A percentile compares a stretch with the other conserved stretches of the same genome.
phyloP scores from a whole-genome alignment of 2,797 vertebrate species.

The Lophura swinhoii region DNA sequence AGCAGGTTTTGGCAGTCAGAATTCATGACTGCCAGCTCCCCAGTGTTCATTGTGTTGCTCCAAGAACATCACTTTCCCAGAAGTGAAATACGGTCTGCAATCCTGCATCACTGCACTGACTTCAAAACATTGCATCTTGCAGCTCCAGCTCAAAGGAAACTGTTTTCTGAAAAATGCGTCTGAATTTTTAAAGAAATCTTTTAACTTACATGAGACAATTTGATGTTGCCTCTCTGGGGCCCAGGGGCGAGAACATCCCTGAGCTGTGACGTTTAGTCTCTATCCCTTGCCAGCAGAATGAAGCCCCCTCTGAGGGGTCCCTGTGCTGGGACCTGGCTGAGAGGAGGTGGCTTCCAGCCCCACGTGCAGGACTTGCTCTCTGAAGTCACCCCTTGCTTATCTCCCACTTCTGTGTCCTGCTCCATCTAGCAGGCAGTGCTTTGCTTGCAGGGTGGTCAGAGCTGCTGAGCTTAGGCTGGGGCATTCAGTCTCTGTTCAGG shows the following conservation, averaged over 20 bases:
- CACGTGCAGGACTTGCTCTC: neutral
- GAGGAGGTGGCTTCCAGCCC: neutral
- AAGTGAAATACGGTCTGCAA: neutral
- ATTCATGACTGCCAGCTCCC: neutral
- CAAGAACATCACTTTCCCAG: neutral
- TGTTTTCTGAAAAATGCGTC: neutral
- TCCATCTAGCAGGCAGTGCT: neutral
- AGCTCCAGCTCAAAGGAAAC: neutral
- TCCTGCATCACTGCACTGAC: slow-evolving; percentile 19
- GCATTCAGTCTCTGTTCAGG: neutral
- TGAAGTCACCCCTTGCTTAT: neutral
- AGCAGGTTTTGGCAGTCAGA: neutral
- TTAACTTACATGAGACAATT: neutral
- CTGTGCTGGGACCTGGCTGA: neutral
- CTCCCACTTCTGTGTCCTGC: neutral
- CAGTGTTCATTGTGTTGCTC: neutral
- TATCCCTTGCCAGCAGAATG: neutral
- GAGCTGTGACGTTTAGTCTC: neutral
- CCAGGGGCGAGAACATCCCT: neutral
- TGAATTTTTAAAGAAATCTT: neutral
- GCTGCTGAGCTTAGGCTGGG: neutral
- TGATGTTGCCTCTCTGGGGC: neutral
- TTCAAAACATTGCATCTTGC: neutral
- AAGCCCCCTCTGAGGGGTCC: neutral
- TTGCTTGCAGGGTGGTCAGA: neutral